A percentile compares a stretch with the other conserved stretches of the same genome.
Conservation (phyloP, 2,888 invertebrate species). For the Pachydiplax longipennis region DNA sequence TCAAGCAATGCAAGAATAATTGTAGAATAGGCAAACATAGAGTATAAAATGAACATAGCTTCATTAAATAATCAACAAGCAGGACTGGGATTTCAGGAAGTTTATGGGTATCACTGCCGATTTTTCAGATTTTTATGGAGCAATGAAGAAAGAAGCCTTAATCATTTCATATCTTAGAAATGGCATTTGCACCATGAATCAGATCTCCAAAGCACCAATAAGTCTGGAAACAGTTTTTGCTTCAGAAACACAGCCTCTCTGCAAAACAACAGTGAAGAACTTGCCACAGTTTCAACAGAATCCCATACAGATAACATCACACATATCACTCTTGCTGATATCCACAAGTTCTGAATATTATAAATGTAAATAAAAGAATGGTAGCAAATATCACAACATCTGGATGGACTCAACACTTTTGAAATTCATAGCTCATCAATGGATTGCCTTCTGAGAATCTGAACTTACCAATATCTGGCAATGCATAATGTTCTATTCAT, state of each 20-base stretch:
- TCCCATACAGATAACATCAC: slow-evolving; percentile 5
- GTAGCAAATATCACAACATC: slow-evolving; percentile 34
- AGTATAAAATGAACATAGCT: slow-evolving; percentile 7
- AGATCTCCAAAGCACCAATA: slow-evolving; percentile 28
- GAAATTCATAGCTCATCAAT: background rate
- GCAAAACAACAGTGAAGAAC: background rate
- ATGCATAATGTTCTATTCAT: background rate
- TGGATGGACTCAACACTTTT: slow-evolving; percentile 9
- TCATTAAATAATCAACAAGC: slow-evolving; percentile 28
- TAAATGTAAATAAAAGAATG: slow-evolving; percentile 2
- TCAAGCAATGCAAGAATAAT: slow-evolving; percentile 13
- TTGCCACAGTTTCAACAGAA: background rate
- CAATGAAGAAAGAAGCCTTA: background rate
- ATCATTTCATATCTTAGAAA: background rate
- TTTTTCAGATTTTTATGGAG: background rate
- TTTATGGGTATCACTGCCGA: background rate
- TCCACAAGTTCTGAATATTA: background rate
- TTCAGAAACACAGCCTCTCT: background rate
- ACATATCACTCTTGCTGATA: slow-evolving; percentile 17
- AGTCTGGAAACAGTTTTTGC: slow-evolving; percentile 13
- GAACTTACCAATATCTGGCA: background rate
- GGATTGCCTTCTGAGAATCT: background rate
- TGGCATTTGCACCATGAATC: background rate
- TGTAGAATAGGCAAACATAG: background rate
- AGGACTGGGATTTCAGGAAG: background rate